Percentiles rank a stretch among this genome's conserved stretches.
phyloP scores from a whole-genome alignment of 2,797 vertebrate species.

The Microctenopoma steveboyesi region DNA sequence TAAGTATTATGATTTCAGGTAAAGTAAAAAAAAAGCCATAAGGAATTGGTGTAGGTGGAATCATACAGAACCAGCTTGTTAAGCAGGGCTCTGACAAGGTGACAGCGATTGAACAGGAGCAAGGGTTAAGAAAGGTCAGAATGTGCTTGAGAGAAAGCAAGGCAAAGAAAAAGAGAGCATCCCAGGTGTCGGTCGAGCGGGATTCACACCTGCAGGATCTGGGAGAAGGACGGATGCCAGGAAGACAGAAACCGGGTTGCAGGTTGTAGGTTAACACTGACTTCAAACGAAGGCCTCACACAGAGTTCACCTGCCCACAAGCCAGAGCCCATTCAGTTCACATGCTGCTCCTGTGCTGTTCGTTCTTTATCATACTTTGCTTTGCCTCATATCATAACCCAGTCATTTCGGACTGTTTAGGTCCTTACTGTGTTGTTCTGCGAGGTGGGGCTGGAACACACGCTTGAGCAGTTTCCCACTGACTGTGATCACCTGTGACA shows the following conservation, averaged over 20 bases:
- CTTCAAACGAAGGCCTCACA: constrained; percentile 31
- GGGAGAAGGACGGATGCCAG: background rate
- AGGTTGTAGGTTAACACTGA: constrained; percentile 2
- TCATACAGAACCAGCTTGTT: background rate
- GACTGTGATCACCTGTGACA: constrained; percentile 80
- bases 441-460: constrained; percentile 58
- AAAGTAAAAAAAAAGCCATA: background rate
- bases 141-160: constrained; percentile 1
- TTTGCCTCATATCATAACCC: constrained; percentile 44
- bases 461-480: constrained; percentile 73
- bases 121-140: constrained; percentile 32
- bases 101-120: constrained; percentile 30
- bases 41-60: background rate
- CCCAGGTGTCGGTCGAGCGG: constrained; percentile 15
- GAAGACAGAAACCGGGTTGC: background rate
- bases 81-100: constrained; percentile 8
- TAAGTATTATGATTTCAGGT: background rate
- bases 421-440: constrained; percentile 49
- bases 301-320: constrained; percentile 9
- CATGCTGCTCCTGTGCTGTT: constrained; percentile 8
- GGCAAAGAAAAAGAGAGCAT: background rate
- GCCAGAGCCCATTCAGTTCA: constrained; percentile 27
- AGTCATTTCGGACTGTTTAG: constrained; percentile 67
- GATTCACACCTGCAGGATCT: constrained; percentile 37
- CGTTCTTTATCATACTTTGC: constrained; percentile 40